A percentile compares a stretch with the other conserved stretches of the same genome.
Conservation (phyloP, 2,888 invertebrate genomes). For the Erynnis tages region DNA sequence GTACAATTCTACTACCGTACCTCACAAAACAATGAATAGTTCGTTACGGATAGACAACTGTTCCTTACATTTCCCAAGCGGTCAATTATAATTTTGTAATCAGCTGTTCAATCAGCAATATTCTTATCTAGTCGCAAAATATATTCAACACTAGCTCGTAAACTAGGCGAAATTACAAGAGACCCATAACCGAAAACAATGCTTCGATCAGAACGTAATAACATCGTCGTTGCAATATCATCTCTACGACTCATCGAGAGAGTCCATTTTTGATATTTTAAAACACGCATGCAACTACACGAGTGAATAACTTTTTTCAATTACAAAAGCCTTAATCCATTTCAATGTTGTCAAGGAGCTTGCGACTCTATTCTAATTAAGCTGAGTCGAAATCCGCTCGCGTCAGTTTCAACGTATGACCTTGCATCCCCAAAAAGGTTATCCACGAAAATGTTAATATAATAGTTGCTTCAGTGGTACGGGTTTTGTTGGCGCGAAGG, state of each 20-base stretch:
- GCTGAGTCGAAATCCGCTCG: constrained; percentile 28
- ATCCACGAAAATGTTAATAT: constrained; percentile 82
- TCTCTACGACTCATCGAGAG: constrained; percentile 41
- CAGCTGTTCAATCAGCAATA: constrained; percentile 17
- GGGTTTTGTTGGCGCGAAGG: constrained; percentile 81
- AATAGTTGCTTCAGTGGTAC: constrained; percentile 81
- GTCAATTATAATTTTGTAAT: constrained; percentile 17
- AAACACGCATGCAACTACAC: constrained; percentile 66
- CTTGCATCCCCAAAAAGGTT: constrained; percentile 66
- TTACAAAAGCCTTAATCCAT: constrained; percentile 71
- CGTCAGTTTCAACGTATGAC: constrained; percentile 49
- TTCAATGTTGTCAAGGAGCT: constrained; percentile 14
- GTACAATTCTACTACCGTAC: no score
- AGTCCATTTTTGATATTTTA: constrained; percentile 47
- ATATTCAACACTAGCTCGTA: constrained; percentile 66
- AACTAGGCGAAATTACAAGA: constrained; percentile 72
- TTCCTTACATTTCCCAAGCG: no score
- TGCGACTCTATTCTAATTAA: not conserved
- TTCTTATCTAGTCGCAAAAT: constrained; percentile 43
- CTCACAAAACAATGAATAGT: no score
- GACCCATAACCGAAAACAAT: constrained; percentile 75
- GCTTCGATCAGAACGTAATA: constrained; percentile 53
- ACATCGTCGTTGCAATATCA: constrained; percentile 36
- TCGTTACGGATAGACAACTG: no score
- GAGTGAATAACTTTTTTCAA: constrained; percentile 75